Evolutionary conservation across 2,888 invertebrate genomes (phyloP), one percentile per base, ranked within the genome.

Genomic region (Protula sp.): DNA sequence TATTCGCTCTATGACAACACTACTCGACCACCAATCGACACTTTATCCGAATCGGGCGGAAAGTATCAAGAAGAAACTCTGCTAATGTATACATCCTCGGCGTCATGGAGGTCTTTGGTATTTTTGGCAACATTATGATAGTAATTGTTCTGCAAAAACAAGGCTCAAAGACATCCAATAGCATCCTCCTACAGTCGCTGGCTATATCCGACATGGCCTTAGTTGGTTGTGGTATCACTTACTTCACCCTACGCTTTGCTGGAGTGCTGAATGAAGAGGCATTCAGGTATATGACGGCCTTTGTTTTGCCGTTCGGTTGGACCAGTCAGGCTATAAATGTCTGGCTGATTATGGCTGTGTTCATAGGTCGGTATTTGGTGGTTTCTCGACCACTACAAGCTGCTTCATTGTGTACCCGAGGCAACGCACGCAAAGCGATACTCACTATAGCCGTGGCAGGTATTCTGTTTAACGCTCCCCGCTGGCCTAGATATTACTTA

Each of bases 221-320:
- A 27, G 30, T 62, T 22, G 48, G 50, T 1, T 51, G 50, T 29
- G 55, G 52, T 3, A n/a, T 59, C 50, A 30, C 59, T 1, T 61
- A 61, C 30, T 55, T 57, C 3, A 54, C 53, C 5, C 26, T 61
- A 22, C 26, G 61, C 14, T 31, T 55, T 2, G 54, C 54, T 2
- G 50, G 24, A 19, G 50, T 50, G 50, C 5, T 50, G 50, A n/a
- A 9, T 9, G 24, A n/a, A 5, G 45, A 38, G 9, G 45, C 45
- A 9, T 38, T 14, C n/a, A 9, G 28, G 4, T 59, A 59, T 31
- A 59, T 59, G n/a, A 30, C 59, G 3, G 59, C 62, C 22, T 56
- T 57, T 31, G 51, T 27, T n/a, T 30, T 62, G 30, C 62, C 62
- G 4, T 47, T 59, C 29, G 62, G 62, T 2, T 62, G 62, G 62